Evolutionary conservation across 2,797 vertebrate genomes (phyloP).

Genomic region (Garrulus glandarius): DNA sequence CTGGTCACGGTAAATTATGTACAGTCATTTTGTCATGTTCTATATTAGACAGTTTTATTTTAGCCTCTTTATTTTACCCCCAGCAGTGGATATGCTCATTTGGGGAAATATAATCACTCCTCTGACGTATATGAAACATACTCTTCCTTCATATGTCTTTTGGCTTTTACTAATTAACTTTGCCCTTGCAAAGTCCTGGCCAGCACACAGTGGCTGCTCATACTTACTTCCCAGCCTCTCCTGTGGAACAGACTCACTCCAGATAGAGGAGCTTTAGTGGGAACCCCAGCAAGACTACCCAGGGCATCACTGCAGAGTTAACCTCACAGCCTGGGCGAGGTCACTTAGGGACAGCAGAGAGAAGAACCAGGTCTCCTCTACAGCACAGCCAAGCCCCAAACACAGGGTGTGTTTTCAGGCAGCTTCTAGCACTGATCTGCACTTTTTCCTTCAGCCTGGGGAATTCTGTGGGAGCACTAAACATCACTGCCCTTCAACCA

Average conservation of each 20-base stretch:
- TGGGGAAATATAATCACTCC: neutral
- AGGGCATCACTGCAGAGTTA: neutral
- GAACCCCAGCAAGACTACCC: neutral
- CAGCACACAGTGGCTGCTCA: neutral
- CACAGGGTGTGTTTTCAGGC: neutral
- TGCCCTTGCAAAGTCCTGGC: neutral
- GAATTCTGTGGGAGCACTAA: neutral
- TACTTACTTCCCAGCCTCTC: neutral
- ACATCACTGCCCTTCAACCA: neutral
- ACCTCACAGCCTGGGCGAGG: neutral
- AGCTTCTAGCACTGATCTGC: neutral
- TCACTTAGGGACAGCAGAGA: neutral
- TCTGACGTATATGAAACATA: neutral
- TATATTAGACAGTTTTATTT: neutral
- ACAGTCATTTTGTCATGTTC: neutral
- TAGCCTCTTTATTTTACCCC: neutral
- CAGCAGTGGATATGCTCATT: neutral
- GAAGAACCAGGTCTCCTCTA: neutral
- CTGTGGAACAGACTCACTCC: neutral
- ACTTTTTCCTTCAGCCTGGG: neutral
- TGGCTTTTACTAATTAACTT: neutral
- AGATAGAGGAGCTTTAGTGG: fast-evolving
- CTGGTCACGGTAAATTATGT: neutral
- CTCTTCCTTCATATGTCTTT: neutral
- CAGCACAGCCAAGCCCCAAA: neutral